Percentiles rank a stretch among this genome's conserved stretches.
Conservation (phyloP, 2,113 vertebrate species). For the Megaceryle maxima region DNA sequence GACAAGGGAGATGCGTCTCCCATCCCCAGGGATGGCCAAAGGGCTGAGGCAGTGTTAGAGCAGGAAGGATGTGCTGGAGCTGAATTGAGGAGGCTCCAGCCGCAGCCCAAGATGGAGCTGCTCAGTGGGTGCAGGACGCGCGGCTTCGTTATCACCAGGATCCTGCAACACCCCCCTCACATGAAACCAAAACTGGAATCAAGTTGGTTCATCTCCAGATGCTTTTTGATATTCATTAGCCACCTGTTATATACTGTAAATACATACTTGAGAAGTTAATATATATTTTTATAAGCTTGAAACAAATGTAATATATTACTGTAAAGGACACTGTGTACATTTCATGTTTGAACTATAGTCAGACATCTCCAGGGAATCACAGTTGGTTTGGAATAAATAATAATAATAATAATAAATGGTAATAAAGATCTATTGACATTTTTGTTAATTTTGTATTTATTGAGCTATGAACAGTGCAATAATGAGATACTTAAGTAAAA, state of each 20-base stretch:
- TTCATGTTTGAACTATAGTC: slow-evolving; percentile 75
- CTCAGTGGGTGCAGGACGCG: rapidly evolving
- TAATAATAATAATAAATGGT: background rate
- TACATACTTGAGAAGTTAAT: slow-evolving; percentile 86
- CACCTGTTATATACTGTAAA: slow-evolving; percentile 86
- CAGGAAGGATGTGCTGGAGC: background rate
- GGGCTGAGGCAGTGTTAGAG: background rate
- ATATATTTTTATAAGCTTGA: slow-evolving; percentile 91
- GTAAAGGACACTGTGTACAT: slow-evolving; percentile 78
- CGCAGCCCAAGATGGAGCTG: rapidly evolving
- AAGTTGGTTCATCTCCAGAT: slow-evolving; percentile 9
- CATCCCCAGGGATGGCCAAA: background rate
- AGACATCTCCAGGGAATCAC: slow-evolving; percentile 38
- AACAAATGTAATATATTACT: slow-evolving; percentile 77
- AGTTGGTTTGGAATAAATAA: slow-evolving; percentile 14
- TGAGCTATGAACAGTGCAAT: slow-evolving; percentile 29
- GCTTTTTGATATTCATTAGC: slow-evolving; percentile 63
- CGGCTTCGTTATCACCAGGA: rapidly evolving
- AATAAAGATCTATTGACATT: slow-evolving; percentile 27
- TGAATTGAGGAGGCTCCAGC: background rate
- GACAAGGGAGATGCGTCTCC: background rate
- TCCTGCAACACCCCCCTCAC: background rate
- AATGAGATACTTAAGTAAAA: slow-evolving; percentile 24
- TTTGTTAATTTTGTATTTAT: slow-evolving; percentile 62
- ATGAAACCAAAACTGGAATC: background rate